Conservation (phyloP, 2,888 invertebrate species). For the Acrobasis consociella region DNA sequence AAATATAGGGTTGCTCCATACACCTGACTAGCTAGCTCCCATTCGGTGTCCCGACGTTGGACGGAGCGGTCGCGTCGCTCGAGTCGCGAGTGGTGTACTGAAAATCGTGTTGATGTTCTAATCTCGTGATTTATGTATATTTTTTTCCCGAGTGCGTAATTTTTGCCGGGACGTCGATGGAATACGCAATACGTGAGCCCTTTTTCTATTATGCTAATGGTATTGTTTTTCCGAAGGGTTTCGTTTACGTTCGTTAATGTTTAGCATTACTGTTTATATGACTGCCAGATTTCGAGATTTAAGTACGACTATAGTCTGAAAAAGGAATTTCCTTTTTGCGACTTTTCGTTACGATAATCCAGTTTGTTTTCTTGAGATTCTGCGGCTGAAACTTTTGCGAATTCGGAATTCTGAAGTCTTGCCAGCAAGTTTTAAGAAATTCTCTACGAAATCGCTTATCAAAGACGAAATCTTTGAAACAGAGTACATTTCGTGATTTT, state of each 20-base stretch:
- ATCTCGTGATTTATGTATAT: slow-evolving; percentile 64
- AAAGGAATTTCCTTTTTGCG: neutral
- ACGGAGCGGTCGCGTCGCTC: slow-evolving; percentile 48
- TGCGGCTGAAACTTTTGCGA: neutral
- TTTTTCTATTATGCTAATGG: slow-evolving; percentile 53
- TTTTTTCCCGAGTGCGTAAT: slow-evolving; percentile 53
- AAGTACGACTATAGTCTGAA: neutral
- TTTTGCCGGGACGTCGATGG: slow-evolving; percentile 51
- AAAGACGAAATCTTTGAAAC: neutral
- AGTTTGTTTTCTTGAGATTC: neutral
- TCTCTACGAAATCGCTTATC: neutral
- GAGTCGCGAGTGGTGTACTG: slow-evolving; percentile 55
- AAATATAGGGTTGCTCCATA: slow-evolving; percentile 42
- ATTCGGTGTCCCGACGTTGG: slow-evolving; percentile 59
- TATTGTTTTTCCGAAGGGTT: slow-evolving; percentile 45
- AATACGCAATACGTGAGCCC: slow-evolving; percentile 62
- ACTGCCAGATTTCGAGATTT: slow-evolving; percentile 32
- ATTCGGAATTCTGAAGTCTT: neutral
- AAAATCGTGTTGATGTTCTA: slow-evolving; percentile 58
- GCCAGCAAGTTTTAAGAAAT: neutral
- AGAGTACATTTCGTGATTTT: too few relatives aligned
- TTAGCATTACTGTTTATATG: slow-evolving; percentile 43
- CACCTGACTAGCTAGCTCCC: slow-evolving; percentile 37
- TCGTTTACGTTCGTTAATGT: slow-evolving; percentile 46
- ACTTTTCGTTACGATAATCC: neutral